Percentiles rank a stretch among this genome's conserved stretches.
Evolutionary conservation across 1,140 invertebrate species (phyloP).

Genomic region (Drosophila mayri): DNA sequence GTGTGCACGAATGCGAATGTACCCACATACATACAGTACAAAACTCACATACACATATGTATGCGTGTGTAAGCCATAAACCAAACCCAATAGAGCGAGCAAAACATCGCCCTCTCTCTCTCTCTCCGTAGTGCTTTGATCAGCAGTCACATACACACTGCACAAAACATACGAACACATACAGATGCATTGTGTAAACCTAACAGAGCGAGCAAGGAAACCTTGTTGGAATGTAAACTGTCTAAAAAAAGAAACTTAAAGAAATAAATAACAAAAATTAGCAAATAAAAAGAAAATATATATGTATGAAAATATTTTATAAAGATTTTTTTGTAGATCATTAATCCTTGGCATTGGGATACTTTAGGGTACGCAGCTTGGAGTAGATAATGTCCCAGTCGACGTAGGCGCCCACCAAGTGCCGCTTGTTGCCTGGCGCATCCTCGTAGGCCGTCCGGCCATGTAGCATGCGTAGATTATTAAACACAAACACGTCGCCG

Average conservation of each 20-base stretch:
- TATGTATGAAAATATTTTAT: not conserved
- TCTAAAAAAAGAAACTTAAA: not conserved
- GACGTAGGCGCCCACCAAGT: slow-evolving; percentile 89
- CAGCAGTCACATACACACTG: too few relatives aligned
- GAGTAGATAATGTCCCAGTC: slow-evolving; percentile 91
- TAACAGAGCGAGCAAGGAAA: too few relatives aligned
- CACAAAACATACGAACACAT: too few relatives aligned
- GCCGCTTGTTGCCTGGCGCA: slow-evolving; percentile 86
- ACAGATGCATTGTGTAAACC: too few relatives aligned
- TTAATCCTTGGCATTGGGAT: slow-evolving; percentile 51
- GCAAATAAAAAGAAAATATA: not conserved
- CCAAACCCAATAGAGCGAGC: too few relatives aligned
- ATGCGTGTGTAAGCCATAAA: too few relatives aligned
- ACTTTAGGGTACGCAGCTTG: slow-evolving; percentile 85
- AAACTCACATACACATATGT: too few relatives aligned
- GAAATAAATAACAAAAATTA: not conserved
- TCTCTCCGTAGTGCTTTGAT: too few relatives aligned
- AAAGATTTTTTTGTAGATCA: not conserved
- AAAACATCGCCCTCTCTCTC: too few relatives aligned
- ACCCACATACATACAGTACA: too few relatives aligned
- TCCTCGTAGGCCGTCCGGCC: slow-evolving; percentile 88
- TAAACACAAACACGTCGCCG: slow-evolving; percentile 89
- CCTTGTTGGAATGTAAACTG: too few relatives aligned
- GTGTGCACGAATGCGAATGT: too few relatives aligned
- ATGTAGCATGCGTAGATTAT: slow-evolving; percentile 89